Evolutionary conservation across 2,797 vertebrate species (phyloP).

Genomic region (Australoheros facetus): DNA sequence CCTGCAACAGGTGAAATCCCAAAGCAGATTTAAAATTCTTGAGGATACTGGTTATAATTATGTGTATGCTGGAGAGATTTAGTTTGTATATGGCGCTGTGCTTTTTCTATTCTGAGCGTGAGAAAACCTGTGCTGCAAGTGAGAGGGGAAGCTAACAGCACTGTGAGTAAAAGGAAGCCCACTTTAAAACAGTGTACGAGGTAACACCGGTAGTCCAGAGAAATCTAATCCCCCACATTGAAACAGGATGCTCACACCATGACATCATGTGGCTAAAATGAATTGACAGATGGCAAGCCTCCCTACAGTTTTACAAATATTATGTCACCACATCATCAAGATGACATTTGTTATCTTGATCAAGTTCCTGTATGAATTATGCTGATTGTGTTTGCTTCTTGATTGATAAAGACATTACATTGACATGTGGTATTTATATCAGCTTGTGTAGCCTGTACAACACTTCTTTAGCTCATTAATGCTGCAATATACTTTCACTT

Average conservation of each 20-base stretch:
- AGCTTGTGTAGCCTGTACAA: neutral
- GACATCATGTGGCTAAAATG: conserved; percentile 74
- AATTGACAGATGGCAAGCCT: conserved; percentile 51
- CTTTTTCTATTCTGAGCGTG: neutral
- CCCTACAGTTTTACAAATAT: conserved; percentile 61
- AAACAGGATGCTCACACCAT: conserved; percentile 63
- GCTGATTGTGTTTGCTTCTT: conserved; percentile 47
- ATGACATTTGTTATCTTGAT: conserved; percentile 62
- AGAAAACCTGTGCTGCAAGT: conserved; percentile 11
- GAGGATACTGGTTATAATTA: neutral
- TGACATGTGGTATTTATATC: conserved; percentile 30
- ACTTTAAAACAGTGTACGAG: conserved; percentile 44
- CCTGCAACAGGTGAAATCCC: conserved; percentile 84
- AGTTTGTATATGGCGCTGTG: neutral
- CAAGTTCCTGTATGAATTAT: conserved; percentile 43
- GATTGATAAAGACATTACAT: conserved; percentile 41
- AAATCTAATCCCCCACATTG: conserved; percentile 68
- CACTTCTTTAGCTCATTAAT: neutral
- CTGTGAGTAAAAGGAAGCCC: conserved; percentile 42
- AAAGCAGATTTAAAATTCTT: neutral
- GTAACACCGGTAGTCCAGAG: conserved; percentile 59
- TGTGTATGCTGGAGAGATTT: neutral
- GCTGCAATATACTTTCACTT: neutral
- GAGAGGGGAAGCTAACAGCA: conserved; percentile 17
- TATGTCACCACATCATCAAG: conserved; percentile 70